phyloP scores from a whole-genome alignment of 2,797 vertebrate genomes.

The Melanotaenia trifasciata region DNA sequence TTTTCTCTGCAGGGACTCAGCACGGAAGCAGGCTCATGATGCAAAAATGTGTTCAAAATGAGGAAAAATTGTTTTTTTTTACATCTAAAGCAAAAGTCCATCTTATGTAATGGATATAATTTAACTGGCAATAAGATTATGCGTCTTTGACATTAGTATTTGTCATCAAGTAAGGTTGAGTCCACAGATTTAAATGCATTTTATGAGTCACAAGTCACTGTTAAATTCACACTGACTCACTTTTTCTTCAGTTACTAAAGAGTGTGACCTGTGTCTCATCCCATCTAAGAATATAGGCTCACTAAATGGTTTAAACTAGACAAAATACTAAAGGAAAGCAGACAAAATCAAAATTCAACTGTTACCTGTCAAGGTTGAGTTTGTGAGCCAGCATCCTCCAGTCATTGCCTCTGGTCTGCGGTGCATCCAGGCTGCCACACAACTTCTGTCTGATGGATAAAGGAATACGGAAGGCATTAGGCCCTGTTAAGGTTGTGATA shows the following conservation, averaged over 20 bases:
- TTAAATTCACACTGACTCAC: background rate
- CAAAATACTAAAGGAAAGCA: slow-evolving; percentile 9
- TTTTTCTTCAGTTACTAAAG: background rate
- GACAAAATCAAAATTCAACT: slow-evolving; percentile 8
- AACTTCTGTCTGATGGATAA: slow-evolving; percentile 96
- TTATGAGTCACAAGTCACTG: background rate
- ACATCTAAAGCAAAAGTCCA: background rate
- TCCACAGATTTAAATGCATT: background rate
- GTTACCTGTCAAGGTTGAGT: slow-evolving; percentile 94
- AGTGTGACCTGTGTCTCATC: background rate
- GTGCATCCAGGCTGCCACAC: slow-evolving; percentile 95
- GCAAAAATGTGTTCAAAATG: slow-evolving; percentile 11
- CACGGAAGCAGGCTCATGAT: slow-evolving; percentile 12
- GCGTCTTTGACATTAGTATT: background rate
- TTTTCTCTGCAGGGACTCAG: slow-evolving; percentile 18
- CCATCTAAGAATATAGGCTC: background rate
- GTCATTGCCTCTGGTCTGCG: slow-evolving; percentile 95
- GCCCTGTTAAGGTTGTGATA: slow-evolving; percentile 92
- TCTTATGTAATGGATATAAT: background rate
- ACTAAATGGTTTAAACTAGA: slow-evolving; percentile 12
- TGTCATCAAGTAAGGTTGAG: background rate
- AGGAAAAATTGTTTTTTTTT: background rate
- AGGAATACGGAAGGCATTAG: slow-evolving; percentile 94
- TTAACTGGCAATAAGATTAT: background rate
- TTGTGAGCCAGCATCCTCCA: slow-evolving; percentile 98